Conservation (phyloP, 1,140 invertebrate species). For the Cydia amplana region DNA sequence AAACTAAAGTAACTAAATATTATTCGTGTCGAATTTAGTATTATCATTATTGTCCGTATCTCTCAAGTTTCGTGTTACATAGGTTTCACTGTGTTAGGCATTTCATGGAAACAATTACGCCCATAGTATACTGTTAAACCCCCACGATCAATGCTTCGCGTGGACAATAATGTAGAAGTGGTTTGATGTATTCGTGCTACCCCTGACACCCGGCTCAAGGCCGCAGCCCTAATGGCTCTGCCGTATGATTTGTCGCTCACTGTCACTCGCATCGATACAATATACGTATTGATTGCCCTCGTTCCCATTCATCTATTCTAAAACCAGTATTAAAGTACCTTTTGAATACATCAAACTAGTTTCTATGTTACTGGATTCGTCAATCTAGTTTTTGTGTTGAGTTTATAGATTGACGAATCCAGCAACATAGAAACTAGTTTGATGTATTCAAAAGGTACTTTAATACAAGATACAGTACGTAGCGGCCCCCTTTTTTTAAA, state of each 20-base stretch:
- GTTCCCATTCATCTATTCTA: conserved; percentile 38
- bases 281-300: conserved; percentile 48
- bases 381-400: too few relatives aligned
- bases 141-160: not conserved
- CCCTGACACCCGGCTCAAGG: conserved; percentile 45
- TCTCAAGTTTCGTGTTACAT: not conserved
- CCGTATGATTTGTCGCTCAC: conserved; percentile 44
- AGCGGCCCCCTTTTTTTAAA: too few relatives aligned
- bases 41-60: not conserved
- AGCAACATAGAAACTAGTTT: too few relatives aligned
- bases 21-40: too few relatives aligned
- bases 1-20: too few relatives aligned
- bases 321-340: too few relatives aligned
- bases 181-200: conserved; percentile 39
- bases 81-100: not conserved
- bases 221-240: conserved; percentile 48
- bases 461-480: too few relatives aligned
- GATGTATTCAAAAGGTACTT: too few relatives aligned
- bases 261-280: conserved; percentile 43
- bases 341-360: too few relatives aligned
- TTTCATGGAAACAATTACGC: not conserved
- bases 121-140: not conserved
- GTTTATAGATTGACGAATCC: too few relatives aligned
- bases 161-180: conserved; percentile 23
- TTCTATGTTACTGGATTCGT: too few relatives aligned